Conservation (phyloP, 2,797 vertebrate genomes). For the Petrocephalus schoutedeni region DNA sequence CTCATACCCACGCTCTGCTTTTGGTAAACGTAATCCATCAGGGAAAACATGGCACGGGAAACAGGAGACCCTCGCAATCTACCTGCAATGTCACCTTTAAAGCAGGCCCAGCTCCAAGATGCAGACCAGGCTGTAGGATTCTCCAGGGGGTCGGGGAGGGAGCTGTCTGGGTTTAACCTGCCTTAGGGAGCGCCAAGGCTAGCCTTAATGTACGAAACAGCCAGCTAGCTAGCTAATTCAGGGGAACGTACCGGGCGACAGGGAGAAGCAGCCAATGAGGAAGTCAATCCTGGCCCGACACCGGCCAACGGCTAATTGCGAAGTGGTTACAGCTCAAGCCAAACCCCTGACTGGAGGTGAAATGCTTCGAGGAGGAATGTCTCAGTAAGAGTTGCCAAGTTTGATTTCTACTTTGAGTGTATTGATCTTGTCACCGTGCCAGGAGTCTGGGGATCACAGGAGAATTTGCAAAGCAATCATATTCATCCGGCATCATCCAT, state of each 20-base stretch:
- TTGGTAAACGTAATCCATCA: background rate
- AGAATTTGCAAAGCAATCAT: constrained; percentile 51
- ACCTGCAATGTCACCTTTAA: background rate
- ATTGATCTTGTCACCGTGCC: constrained; percentile 61
- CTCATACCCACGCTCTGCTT: background rate
- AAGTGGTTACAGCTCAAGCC: background rate
- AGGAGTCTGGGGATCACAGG: constrained; percentile 46
- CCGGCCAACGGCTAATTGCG: background rate
- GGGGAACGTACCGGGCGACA: background rate
- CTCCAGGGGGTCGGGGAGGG: background rate
- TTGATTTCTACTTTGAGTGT: constrained; percentile 60
- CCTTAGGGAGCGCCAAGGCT: background rate
- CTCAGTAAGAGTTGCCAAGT: constrained; percentile 31
- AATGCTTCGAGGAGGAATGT: constrained; percentile 7
- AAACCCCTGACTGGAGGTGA: background rate
- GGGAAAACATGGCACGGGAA: background rate
- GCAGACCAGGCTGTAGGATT: background rate
- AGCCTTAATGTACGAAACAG: background rate
- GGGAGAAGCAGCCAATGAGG: background rate
- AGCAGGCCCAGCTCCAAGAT: background rate
- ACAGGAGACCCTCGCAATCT: background rate
- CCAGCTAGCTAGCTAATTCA: background rate
- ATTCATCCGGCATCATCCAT: constrained; percentile 37
- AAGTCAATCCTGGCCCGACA: background rate
- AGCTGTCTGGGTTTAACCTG: background rate